Percentiles rank a stretch among this genome's conserved stretches.
These are phyloP conservation scores for Homarus gammarus DNA, from an alignment of 2,888 invertebrate species.

Conservation along the genomic window DNA sequence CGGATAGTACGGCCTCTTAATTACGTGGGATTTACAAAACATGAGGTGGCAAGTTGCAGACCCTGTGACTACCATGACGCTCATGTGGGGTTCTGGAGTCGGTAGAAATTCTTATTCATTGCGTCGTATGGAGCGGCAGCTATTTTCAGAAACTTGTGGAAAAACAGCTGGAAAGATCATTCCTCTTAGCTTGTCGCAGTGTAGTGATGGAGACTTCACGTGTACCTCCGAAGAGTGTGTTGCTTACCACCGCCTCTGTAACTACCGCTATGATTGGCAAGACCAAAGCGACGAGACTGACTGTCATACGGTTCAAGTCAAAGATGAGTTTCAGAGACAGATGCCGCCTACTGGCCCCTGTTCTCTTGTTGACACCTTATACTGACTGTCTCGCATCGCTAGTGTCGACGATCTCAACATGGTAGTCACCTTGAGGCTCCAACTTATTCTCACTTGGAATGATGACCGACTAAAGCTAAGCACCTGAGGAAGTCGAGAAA, in stretches of 20 bases:
- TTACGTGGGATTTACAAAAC: background rate
- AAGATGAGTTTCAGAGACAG: slow-evolving; percentile 37
- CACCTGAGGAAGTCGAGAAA: slow-evolving; percentile 8
- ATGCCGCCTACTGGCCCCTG: slow-evolving; percentile 22
- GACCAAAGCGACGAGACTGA: slow-evolving; percentile 41
- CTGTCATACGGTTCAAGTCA: slow-evolving; percentile 18
- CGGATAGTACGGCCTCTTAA: slow-evolving; percentile 13
- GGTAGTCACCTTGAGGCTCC: slow-evolving; percentile 29
- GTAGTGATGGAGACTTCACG: slow-evolving; percentile 9
- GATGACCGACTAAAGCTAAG: slow-evolving; percentile 28
- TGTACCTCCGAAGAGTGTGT: slow-evolving; percentile 44
- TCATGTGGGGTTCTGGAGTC: slow-evolving; percentile 17
- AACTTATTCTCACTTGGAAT: slow-evolving; percentile 14
- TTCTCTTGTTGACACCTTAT: background rate
- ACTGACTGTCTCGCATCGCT: slow-evolving; percentile 19
- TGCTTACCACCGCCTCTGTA: slow-evolving; percentile 29
- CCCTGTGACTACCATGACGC: slow-evolving; percentile 6
- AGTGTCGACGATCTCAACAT: slow-evolving; percentile 46
- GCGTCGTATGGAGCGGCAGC: background rate
- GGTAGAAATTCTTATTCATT: slow-evolving; percentile 32
- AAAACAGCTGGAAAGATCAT: background rate
- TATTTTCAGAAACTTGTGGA: slow-evolving; percentile 19
- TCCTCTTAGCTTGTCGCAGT: slow-evolving; percentile 27
- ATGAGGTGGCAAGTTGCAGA: slow-evolving; percentile 23
- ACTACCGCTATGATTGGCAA: slow-evolving; percentile 40